Conservation (phyloP, 1,140 invertebrate species). For the Idris sp. region DNA sequence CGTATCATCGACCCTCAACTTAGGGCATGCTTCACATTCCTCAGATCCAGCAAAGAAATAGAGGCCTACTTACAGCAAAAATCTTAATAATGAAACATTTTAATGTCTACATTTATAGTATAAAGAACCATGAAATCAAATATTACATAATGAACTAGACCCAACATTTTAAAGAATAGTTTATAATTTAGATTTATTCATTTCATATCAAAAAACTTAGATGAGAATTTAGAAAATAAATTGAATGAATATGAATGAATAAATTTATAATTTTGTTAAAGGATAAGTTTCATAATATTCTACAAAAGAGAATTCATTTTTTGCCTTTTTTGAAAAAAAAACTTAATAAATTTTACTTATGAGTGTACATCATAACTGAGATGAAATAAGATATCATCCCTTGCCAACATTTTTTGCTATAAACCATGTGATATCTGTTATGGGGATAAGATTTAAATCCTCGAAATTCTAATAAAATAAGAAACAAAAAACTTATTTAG, state of each 20-base stretch:
- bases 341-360: too few relatives aligned
- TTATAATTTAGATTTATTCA: too few relatives aligned
- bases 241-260: too few relatives aligned
- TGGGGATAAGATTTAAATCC: constrained; percentile 47
- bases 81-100: constrained; percentile 37
- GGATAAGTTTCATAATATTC: too few relatives aligned
- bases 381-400: constrained; percentile 6
- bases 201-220: too few relatives aligned
- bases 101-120: constrained; percentile 17
- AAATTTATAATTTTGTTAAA: too few relatives aligned
- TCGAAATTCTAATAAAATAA: constrained; percentile 49
- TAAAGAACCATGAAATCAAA: too few relatives aligned
- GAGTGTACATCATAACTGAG: too few relatives aligned
- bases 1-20: constrained; percentile 47
- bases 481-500: constrained; percentile 49
- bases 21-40: constrained; percentile 37
- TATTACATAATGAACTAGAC: constrained; percentile 8
- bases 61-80: constrained; percentile 30
- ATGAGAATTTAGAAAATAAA: too few relatives aligned
- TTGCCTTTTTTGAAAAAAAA: too few relatives aligned
- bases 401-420: constrained; percentile 39
- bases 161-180: too few relatives aligned
- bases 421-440: constrained; percentile 39
- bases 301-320: too few relatives aligned
- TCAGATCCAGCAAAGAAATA: constrained; percentile 42